Evolutionary conservation across 2,888 invertebrate species (phyloP), one percentile per base, ranked within the genome.

Genomic region (Drosophila prolongata): DNA sequence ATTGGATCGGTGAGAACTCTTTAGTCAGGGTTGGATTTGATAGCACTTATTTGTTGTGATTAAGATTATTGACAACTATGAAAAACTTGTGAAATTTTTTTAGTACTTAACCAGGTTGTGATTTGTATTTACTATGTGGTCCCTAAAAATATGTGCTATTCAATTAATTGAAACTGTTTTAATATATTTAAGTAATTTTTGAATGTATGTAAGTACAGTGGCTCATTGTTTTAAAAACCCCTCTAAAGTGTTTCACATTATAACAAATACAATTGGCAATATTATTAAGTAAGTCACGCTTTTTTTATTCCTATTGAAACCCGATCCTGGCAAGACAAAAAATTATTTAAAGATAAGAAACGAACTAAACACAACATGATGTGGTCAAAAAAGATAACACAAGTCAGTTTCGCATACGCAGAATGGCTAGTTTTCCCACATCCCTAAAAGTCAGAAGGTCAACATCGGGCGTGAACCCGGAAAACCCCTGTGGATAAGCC

Each of bases 401-500:
- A 16, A 19, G 30, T 9, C 16, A 19, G 16, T 19, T 11, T 19
- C 38, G 30, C 19, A 38, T 14, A 14, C 27, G 46, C 3, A 37
- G 24, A 38, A 35, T 13, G 27, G 2, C 3, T 50, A 66, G 37
- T 44, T 68, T 66, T 66, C 70, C 66, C 66, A 55, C 40, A 54
- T 54, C 34, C 35, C 19, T 14, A 16, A 38, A 24, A 40, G 47
- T 69, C 66, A 69, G 46, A 46, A 38, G 61, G 59, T 46, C 30
- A 43, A 19, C 54, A 54, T 68, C 38, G 24, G 66, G 46, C 49
- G 27, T 47, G 65, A 46, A 35, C 40, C 56, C 24, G 70, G 70
- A 27, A 66, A 69, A 40, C 24, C 70, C 47, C 34, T 57, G 37
- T 35, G 49, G 56, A 49, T 42, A 55, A n/a, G 69, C 69, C 66